phyloP scores from a whole-genome alignment of 2,888 invertebrate species.

The Macaria liturata region DNA sequence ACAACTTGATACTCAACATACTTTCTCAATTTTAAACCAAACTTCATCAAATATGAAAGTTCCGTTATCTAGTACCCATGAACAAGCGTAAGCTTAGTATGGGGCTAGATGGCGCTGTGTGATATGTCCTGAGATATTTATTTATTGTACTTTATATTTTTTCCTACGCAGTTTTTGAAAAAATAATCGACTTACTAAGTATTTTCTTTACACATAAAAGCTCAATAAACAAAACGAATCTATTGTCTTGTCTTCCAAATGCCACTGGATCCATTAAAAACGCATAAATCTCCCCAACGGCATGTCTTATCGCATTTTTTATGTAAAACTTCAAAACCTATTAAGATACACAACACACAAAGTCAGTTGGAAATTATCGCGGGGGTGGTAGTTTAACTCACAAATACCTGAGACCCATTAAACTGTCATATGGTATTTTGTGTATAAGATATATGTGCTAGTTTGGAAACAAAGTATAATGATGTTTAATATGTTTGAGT shows the following conservation, averaged over 20 bases:
- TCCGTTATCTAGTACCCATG: too few species aligned
- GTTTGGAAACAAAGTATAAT: slow-evolving; percentile 9
- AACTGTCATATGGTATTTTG: slow-evolving; percentile 21
- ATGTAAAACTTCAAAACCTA: slow-evolving; percentile 27
- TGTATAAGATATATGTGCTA: slow-evolving; percentile 10
- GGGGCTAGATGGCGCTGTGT: too few species aligned
- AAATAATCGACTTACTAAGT: too few species aligned
- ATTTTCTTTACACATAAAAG: too few species aligned
- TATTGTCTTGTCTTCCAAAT: slow-evolving; percentile 18
- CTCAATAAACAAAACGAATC: not conserved
- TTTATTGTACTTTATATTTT: too few species aligned
- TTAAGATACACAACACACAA: slow-evolving; percentile 14
- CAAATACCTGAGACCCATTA: slow-evolving; percentile 25
- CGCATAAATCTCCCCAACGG: slow-evolving; percentile 25
- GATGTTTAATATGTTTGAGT: too few species aligned
- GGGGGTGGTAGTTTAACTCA: slow-evolving; percentile 17
- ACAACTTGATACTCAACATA: too few species aligned
- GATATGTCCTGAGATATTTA: too few species aligned
- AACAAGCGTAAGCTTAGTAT: too few species aligned
- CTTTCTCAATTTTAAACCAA: too few species aligned
- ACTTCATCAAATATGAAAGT: too few species aligned
- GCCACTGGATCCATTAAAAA: slow-evolving; percentile 24
- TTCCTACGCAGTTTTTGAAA: too few species aligned
- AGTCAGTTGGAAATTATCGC: slow-evolving; percentile 8
- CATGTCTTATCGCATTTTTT: slow-evolving; percentile 19